Conservation (phyloP, 2,797 vertebrate genomes). For the Acestrorhynchus altus region DNA sequence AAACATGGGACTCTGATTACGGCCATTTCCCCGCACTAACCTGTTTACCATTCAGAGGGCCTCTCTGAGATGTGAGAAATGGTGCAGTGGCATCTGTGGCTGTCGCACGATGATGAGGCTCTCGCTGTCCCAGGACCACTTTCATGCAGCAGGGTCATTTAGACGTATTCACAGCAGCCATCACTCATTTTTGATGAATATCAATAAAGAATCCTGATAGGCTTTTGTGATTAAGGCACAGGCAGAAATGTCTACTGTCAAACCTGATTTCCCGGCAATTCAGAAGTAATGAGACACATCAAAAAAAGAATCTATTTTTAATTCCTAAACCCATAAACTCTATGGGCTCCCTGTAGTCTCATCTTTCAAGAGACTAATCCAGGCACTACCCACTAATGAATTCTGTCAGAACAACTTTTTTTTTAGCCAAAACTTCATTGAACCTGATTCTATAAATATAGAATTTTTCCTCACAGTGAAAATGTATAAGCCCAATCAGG, state of each 20-base stretch:
- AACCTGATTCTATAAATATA: too few relatives aligned
- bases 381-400: not conserved
- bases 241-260: not conserved
- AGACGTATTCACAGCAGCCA: not conserved
- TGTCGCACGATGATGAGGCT: constrained; percentile 6
- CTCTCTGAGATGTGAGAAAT: constrained; percentile 26
- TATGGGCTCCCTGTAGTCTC: too few relatives aligned
- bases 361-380: not conserved
- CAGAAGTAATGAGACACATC: not conserved
- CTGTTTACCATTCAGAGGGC: constrained; percentile 38
- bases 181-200: constrained; percentile 9
- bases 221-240: too few relatives aligned
- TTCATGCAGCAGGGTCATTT: constrained; percentile 7
- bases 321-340: not conserved
- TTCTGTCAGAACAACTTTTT: not conserved
- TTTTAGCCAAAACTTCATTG: not conserved
- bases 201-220: not conserved
- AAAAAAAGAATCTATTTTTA: not conserved
- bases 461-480: too few relatives aligned
- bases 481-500: too few relatives aligned
- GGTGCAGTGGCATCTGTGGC: not conserved
- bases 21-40: constrained; percentile 38
- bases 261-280: not conserved
- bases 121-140: not conserved
- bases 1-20: constrained; percentile 55